A percentile compares a stretch with the other conserved stretches of the same genome.
These are phyloP conservation scores for Sciurus vulgaris DNA, from an alignment of 2,797 vertebrate species.

Conservation along the genomic window DNA sequence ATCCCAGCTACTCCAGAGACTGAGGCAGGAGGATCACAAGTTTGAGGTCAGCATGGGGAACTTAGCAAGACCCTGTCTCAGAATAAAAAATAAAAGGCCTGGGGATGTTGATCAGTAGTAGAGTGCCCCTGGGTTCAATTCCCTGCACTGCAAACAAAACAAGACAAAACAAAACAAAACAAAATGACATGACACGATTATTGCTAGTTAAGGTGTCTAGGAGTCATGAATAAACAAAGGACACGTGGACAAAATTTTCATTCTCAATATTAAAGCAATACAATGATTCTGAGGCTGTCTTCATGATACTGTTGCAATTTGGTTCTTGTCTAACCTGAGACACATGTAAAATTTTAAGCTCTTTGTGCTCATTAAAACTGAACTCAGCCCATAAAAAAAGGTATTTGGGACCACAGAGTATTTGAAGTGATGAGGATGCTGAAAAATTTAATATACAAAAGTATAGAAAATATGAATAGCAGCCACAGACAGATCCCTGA, in stretches of 20 bases:
- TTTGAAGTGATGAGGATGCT: conserved; percentile 9
- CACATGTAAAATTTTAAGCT: conserved; percentile 30
- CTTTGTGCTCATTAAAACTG: conserved; percentile 29
- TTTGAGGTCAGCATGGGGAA: too few relatives aligned
- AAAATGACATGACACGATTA: too few relatives aligned
- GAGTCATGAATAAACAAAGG: neutral
- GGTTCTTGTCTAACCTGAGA: conserved; percentile 36
- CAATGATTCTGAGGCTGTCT: neutral
- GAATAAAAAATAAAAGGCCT: too few relatives aligned
- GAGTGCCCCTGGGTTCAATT: too few relatives aligned
- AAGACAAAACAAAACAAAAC: too few relatives aligned
- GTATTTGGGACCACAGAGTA: neutral
- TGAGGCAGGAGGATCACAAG: too few relatives aligned
- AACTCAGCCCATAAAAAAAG: conserved; percentile 51
- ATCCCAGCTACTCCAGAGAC: too few relatives aligned
- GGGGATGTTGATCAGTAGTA: too few relatives aligned
- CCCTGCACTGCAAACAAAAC: too few relatives aligned
- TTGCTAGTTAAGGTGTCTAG: neutral
- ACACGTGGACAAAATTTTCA: neutral
- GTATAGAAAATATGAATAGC: conserved; percentile 3
- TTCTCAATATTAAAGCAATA: neutral
- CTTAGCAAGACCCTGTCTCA: too few relatives aligned
- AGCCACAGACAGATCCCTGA: conserved; percentile 16
- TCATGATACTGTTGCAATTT: neutral
- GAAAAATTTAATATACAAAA: conserved; percentile 31